Base-by-base conservation (phyloP, 2,888 invertebrate genomes). In the Chloroclystis v-ata region DNA sequence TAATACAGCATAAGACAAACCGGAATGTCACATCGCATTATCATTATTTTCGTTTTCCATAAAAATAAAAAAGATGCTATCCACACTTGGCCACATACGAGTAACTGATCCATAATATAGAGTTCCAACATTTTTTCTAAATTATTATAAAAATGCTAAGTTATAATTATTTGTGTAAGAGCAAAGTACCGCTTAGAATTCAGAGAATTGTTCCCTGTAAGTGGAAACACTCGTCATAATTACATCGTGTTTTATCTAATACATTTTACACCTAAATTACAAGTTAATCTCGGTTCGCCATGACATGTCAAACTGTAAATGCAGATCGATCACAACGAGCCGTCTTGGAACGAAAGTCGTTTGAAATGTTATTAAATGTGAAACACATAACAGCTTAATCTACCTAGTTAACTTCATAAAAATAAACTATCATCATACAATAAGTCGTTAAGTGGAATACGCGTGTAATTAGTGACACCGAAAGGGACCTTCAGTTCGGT, bases 1-100 rank as follows among this genome's bases (percentile, higher is more conserved):
- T 86, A 86, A 86, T 84, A 87, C 86, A 87, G 87, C 86, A 83
- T 77, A 84, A 86, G 87, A 87, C 84, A 86, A 87, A 86, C 87
- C 87, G 87, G 87, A 87, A 87, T 87, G 87, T 87, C 86, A 85
- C 85, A 86, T 80, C 76, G 77, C 76, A 81, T 78, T 76, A 75
- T 77, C 73, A 80, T 76, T 75, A 74, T 76, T 78, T 73, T 76
- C 67, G 76, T 78, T 81, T 77, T 74, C 69, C 76, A 78, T 82
- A 78, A 83, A 83, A 84, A 81, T 80, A 78, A 83, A 81, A 78
- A 75, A 74, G 76, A 78, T 69, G 67, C 75, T 75, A 78, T 78
- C 76, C 78, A 79, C 78, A 77, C 71, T 72, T 70, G 50, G 69
- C 77, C 78, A 79, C 76, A 75, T 72, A 20, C 20, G 20, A 20